phyloP scores from a whole-genome alignment of 2,888 invertebrate genomes.

The Agonum fuliginosum region DNA sequence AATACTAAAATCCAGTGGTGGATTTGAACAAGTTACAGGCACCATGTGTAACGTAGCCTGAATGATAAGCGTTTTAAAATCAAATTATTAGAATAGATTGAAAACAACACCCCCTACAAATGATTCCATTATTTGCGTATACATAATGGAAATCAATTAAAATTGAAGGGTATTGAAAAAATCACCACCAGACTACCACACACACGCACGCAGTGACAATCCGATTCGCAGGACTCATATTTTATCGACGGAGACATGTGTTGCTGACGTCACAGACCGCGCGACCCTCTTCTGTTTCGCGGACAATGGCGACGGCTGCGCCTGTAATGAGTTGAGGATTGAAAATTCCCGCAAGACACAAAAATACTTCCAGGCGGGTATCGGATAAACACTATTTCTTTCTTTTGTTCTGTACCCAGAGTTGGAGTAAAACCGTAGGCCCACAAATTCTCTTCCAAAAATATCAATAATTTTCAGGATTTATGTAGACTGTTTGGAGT shows the following conservation, averaged over 20 bases:
- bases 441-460: too few relatives aligned
- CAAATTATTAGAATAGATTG: not conserved
- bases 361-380: slow-evolving; percentile 39
- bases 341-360: slow-evolving; percentile 34
- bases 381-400: slow-evolving; percentile 29
- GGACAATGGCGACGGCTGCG: slow-evolving; percentile 24
- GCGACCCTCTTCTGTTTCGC: slow-evolving; percentile 13
- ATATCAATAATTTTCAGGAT: too few relatives aligned
- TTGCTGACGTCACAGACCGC: slow-evolving; percentile 18
- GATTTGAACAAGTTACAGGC: too few relatives aligned
- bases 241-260: slow-evolving; percentile 37
- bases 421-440: too few relatives aligned
- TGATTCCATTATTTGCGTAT: slow-evolving; percentile 2
- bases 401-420: not conserved
- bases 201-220: too few relatives aligned
- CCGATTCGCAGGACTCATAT: slow-evolving; percentile 30
- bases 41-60: too few relatives aligned
- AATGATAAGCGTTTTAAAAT: too few relatives aligned
- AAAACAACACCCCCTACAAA: not conserved
- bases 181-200: not conserved
- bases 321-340: slow-evolving; percentile 50
- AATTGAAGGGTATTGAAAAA: not conserved
- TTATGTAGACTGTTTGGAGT: too few relatives aligned
- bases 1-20: too few relatives aligned
- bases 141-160: not conserved